These are phyloP conservation scores for Trogon surrucura DNA, from an alignment of 2,113 vertebrate genomes.

Conservation along the genomic window DNA sequence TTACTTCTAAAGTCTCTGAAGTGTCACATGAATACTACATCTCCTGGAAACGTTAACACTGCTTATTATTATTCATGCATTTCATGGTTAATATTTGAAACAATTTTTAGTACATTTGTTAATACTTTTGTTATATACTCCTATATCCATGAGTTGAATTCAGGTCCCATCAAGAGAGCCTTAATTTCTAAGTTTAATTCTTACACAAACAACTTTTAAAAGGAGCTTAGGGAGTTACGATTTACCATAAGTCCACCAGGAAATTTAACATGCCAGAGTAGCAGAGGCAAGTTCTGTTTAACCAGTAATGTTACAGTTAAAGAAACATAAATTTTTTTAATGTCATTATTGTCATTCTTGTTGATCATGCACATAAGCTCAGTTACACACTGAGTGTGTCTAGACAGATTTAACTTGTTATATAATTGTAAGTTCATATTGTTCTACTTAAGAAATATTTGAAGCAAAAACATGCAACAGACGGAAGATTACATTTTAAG, in stretches of 20 bases:
- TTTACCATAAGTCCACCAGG: conserved; percentile 82
- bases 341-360: background rate
- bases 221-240: conserved; percentile 84
- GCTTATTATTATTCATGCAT: conserved; percentile 41
- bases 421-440: background rate
- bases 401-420: background rate
- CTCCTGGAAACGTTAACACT: conserved; percentile 5
- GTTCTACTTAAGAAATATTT: background rate
- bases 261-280: conserved; percentile 83
- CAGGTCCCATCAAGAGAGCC: conserved; percentile 25
- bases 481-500: background rate
- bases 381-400: background rate
- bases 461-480: background rate
- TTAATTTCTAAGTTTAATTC: conserved; percentile 55
- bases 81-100: conserved; percentile 39
- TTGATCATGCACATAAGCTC: background rate
- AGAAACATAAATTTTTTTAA: background rate
- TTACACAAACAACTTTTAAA: conserved; percentile 82
- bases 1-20: conserved; percentile 58
- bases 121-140: background rate
- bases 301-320: background rate
- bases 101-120: conserved; percentile 53
- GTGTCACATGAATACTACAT: background rate
- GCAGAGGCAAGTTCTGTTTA: conserved; percentile 36
- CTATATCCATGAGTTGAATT: conserved; percentile 47